Evolutionary conservation across 2,113 vertebrate species (phyloP).

Genomic region (Vulpes vulpes): DNA sequence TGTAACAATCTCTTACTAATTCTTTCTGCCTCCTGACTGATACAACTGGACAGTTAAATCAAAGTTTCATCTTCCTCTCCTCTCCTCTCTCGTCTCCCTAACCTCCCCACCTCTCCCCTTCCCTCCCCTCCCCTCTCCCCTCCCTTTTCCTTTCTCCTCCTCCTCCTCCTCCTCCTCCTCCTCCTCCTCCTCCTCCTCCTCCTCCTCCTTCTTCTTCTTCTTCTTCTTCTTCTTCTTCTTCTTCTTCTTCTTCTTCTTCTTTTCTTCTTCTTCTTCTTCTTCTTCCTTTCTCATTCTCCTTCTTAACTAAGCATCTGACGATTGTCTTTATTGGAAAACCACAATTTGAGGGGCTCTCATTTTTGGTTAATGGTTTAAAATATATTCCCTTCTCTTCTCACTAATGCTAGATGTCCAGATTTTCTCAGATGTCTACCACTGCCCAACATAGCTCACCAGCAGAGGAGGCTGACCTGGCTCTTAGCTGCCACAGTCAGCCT

Average conservation of each 20-base stretch:
- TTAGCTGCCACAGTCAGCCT: background rate
- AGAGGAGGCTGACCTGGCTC: background rate
- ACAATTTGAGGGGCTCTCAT: background rate
- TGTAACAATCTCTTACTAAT: background rate
- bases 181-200: background rate
- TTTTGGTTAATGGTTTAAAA: background rate
- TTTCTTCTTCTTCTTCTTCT: no score
- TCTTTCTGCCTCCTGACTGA: background rate
- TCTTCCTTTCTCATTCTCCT: no score
- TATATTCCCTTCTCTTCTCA: background rate
- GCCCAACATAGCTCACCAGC: background rate
- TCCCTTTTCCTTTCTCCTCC: no score
- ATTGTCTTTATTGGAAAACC: background rate
- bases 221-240: no score
- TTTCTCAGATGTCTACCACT: background rate
- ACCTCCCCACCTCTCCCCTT: no score
- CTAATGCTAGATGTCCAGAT: background rate
- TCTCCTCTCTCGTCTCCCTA: no score
- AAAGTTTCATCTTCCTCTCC: background rate
- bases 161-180: no score
- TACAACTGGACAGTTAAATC: background rate
- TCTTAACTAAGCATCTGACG: background rate
- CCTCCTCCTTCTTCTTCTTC: background rate
- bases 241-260: no score
- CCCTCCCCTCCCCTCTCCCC: no score